A percentile compares a stretch with the other conserved stretches of the same genome.
Conservation (phyloP, 2,888 invertebrate species). For the Ophion slaviceki region DNA sequence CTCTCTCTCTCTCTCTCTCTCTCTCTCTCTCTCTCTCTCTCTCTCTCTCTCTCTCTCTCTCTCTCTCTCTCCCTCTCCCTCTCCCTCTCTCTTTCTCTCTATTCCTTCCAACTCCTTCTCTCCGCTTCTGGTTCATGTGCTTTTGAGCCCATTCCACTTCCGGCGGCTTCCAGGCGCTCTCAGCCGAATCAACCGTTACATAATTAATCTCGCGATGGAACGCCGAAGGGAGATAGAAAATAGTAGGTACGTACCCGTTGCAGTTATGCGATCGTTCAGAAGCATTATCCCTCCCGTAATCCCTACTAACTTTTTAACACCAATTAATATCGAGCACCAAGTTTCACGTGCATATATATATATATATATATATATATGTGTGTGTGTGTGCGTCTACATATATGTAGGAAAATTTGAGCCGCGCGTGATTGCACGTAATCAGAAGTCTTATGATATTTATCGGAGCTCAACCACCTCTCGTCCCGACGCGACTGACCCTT, state of each 20-base stretch:
- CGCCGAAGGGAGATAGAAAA: slow-evolving; percentile 51
- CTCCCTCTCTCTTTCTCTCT: slow-evolving; percentile 5
- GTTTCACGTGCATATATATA: background rate
- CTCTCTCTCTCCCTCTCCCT: slow-evolving; percentile 27
- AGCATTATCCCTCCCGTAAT: slow-evolving; percentile 30
- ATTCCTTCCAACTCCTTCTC: background rate
- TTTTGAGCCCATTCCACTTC: slow-evolving; percentile 18
- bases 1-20: slow-evolving; percentile 28
- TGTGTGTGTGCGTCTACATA: background rate
- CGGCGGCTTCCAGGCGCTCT: slow-evolving; percentile 25
- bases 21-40: slow-evolving; percentile 7
- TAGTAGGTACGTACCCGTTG: slow-evolving; percentile 43
- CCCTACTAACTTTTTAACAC: slow-evolving; percentile 29
- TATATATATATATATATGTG: background rate
- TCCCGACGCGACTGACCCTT: too few species aligned
- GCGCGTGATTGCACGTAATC: background rate
- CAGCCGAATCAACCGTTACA: slow-evolving; percentile 78
- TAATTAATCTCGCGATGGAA: slow-evolving; percentile 75
- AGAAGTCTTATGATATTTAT: background rate
- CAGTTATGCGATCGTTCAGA: slow-evolving; percentile 52
- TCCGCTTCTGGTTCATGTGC: slow-evolving; percentile 31
- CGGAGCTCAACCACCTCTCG: background rate
- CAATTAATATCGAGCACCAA: slow-evolving; percentile 38
- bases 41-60: slow-evolving; percentile 18
- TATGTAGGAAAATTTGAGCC: background rate